Base-by-base conservation (phyloP, 2,113 vertebrate genomes). In the Sporophila hypoxantha region DNA sequence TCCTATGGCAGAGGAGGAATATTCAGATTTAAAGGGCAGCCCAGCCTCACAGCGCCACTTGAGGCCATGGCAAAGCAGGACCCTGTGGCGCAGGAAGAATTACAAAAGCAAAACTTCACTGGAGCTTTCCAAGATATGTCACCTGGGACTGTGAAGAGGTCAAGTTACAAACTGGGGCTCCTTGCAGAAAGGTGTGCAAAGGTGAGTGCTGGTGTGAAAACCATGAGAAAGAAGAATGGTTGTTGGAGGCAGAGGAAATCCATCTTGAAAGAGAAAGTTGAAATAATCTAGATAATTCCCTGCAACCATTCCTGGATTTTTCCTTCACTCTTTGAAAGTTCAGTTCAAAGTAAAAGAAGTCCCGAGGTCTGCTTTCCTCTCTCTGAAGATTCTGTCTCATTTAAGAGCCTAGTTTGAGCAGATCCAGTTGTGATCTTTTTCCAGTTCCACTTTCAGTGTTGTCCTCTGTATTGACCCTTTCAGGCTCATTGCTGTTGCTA, bases 31-130 rank as follows among this genome's bases (percentile, higher is more conserved):
- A 29, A 4, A 80, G 26, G 37, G 67, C 47, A 81, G 29, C 14
- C 36, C 50, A 91, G 30, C 27, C 42, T 73, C 14, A 8, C 0
- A 0, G 30, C 36, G 36, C 30, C 27, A 36, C 17, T 50, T 61
- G 44, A 0, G 6, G 47, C 36, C 25, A 26, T 6, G 32, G 26
- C 39, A 73, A 79, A 88, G 39, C 32, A 79, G 36, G 12, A 17
- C 18, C 21, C n/a, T 49, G 15, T 1, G 1, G 27, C 0, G 0
- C 41, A 49, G 37, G 32, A 91, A 74, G 12, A 52, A 56, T 41
- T 20, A 13, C 27, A 59, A 74, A 34, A 17, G 36, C n/a, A 53
- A 66, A 78, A 60, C 29, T 64, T 74, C 22, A 61, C 34, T 29
- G 12, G 3, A 34, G 14, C 10, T 83, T 57, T 75, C 34, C 26